A percentile compares a stretch with the other conserved stretches of the same genome.
Conservation (phyloP, 1,140 invertebrate genomes). For the Heliothis virescens region DNA sequence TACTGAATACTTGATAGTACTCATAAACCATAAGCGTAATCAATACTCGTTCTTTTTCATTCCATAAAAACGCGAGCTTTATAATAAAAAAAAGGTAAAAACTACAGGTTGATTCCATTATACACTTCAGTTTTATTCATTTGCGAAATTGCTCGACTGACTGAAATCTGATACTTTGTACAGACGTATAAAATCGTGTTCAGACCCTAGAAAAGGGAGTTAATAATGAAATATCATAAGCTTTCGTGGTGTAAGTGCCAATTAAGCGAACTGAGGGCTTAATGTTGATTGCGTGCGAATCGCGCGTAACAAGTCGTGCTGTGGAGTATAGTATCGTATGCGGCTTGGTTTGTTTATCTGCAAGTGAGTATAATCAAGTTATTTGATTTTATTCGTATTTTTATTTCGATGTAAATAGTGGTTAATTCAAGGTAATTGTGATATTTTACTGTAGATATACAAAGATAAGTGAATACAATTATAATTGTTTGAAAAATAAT, state of each 20-base stretch:
- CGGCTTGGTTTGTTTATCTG: not conserved
- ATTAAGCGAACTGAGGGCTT: slow-evolving; percentile 42
- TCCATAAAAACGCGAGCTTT: no score
- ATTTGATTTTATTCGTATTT: not conserved
- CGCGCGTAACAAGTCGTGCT: slow-evolving; percentile 23
- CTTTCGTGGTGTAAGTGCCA: slow-evolving; percentile 44
- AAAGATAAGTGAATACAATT: no score
- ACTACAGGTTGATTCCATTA: no score
- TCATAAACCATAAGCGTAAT: no score
- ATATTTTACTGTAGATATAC: no score
- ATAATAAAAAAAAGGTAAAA: no score
- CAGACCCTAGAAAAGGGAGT: slow-evolving; percentile 29
- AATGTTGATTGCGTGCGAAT: slow-evolving; percentile 51
- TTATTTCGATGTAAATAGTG: not conserved
- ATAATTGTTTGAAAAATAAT: no score
- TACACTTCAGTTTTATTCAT: no score
- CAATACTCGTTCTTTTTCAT: no score
- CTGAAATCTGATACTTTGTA: not conserved
- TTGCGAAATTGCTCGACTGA: no score
- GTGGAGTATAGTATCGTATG: slow-evolving; percentile 21
- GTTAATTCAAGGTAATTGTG: no score
- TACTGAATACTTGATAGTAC: no score
- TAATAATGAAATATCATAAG: slow-evolving; percentile 45
- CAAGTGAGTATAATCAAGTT: not conserved
- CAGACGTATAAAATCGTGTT: slow-evolving; percentile 6